Evolutionary conservation across 2,888 invertebrate genomes (phyloP).

Genomic region (Rhyacophila evoluta): DNA sequence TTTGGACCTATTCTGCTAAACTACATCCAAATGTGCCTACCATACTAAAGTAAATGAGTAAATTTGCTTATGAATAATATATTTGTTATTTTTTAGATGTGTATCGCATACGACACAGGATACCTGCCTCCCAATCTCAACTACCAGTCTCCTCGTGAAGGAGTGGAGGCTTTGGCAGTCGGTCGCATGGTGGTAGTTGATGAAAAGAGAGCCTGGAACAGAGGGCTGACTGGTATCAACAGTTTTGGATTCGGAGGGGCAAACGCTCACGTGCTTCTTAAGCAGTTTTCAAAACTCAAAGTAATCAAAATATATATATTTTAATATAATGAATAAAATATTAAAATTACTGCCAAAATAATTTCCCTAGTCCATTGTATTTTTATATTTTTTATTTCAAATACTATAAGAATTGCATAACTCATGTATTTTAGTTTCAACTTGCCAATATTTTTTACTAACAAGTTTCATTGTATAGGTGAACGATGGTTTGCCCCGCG

Average conservation of each 20-base stretch:
- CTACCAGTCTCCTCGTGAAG: conserved; percentile 74
- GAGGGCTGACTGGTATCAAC: conserved; percentile 85
- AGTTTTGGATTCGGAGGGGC: conserved; percentile 96
- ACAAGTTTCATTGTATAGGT: conserved; percentile 60
- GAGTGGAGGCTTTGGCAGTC: conserved; percentile 72
- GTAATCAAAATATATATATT: no score
- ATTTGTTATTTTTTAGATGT: conserved; percentile 64
- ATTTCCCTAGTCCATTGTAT: no score
- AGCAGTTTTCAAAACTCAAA: conserved; percentile 72
- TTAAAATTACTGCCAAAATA: no score
- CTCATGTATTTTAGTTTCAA: no score
- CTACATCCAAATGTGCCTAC: no score
- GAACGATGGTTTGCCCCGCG: conserved; percentile 73
- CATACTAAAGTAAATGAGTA: no score
- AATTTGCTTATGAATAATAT: no score
- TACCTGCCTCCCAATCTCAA: conserved; percentile 89
- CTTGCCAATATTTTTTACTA: no score
- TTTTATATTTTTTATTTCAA: no score
- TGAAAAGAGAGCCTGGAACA: conserved; percentile 76
- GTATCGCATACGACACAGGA: conserved; percentile 85
- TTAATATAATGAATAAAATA: no score
- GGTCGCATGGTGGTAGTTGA: conserved; percentile 80
- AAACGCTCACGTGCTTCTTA: conserved; percentile 80
- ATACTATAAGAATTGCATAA: no score
- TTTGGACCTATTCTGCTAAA: no score